Evolutionary conservation across 2,797 vertebrate species (phyloP).

Genomic region (Gallinago nigripennis): DNA sequence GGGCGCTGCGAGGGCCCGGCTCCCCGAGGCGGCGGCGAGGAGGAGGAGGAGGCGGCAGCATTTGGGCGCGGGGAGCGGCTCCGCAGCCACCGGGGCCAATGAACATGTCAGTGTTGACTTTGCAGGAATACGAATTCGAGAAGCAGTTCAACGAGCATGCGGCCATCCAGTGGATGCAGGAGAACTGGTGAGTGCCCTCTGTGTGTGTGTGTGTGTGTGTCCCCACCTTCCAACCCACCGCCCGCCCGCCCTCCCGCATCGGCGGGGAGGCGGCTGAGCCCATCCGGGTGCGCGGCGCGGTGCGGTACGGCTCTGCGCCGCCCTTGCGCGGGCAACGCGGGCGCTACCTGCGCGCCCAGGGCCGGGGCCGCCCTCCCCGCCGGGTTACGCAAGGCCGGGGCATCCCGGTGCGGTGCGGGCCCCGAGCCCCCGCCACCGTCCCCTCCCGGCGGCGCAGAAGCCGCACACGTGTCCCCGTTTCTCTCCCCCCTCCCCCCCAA

Average conservation of each 20-base stretch:
- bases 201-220: no score
- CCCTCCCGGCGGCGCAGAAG: background rate
- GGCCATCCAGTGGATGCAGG: slow-evolving; percentile 98
- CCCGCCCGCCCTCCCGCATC: background rate
- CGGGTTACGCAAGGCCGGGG: background rate
- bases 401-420: background rate
- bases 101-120: slow-evolving; percentile 95
- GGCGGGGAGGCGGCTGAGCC: background rate
- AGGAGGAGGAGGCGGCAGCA: background rate
- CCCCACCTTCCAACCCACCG: background rate
- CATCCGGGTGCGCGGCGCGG: background rate
- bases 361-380: no score
- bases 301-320: background rate
- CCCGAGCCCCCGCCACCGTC: background rate
- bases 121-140: slow-evolving; percentile 98
- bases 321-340: background rate
- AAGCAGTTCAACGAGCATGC: slow-evolving; percentile 97
- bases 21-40: background rate
- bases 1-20: slow-evolving; percentile 7
- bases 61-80: slow-evolving; percentile 26
- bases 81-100: slow-evolving; percentile 71
- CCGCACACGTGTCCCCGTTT: background rate
- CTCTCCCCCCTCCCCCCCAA: background rate
- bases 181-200: slow-evolving; percentile 89
- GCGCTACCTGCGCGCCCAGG: background rate